Conservation (phyloP, 2,113 vertebrate species). For the Neofelis nebulosa region DNA sequence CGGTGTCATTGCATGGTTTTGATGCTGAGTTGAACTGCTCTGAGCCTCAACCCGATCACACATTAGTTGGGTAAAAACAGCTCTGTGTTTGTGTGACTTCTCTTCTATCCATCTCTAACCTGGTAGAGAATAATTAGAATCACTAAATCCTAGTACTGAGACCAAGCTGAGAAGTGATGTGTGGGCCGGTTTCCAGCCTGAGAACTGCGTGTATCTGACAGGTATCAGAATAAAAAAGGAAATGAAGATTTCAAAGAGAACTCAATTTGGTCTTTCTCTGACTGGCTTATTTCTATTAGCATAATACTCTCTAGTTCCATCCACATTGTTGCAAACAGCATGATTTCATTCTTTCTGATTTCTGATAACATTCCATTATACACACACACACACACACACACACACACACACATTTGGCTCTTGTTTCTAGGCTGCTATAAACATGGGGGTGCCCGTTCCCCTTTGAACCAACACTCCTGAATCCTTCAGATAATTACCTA, state of each 20-base stretch:
- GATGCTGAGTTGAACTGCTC: background rate
- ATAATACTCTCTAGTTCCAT: too few species aligned
- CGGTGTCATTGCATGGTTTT: background rate
- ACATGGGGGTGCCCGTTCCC: too few species aligned
- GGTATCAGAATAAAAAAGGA: background rate
- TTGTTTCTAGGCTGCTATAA: too few species aligned
- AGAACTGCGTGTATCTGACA: background rate
- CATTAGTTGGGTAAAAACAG: background rate
- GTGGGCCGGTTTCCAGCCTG: background rate
- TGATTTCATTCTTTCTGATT: too few species aligned
- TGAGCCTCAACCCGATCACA: background rate
- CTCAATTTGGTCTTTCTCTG: background rate
- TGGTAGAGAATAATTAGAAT: background rate
- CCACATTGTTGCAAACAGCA: too few species aligned
- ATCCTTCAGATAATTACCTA: too few species aligned
- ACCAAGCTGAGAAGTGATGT: background rate
- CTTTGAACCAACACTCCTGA: too few species aligned
- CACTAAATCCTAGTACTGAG: background rate
- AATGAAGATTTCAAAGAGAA: background rate
- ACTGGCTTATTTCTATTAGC: too few species aligned
- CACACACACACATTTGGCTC: too few species aligned
- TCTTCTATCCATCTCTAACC: background rate
- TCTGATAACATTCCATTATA: too few species aligned
- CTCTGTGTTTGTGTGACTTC: background rate
- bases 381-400: too few species aligned